These are phyloP conservation scores for Saguinus midas DNA, from an alignment of 2,113 vertebrate species.

Conservation along the genomic window DNA sequence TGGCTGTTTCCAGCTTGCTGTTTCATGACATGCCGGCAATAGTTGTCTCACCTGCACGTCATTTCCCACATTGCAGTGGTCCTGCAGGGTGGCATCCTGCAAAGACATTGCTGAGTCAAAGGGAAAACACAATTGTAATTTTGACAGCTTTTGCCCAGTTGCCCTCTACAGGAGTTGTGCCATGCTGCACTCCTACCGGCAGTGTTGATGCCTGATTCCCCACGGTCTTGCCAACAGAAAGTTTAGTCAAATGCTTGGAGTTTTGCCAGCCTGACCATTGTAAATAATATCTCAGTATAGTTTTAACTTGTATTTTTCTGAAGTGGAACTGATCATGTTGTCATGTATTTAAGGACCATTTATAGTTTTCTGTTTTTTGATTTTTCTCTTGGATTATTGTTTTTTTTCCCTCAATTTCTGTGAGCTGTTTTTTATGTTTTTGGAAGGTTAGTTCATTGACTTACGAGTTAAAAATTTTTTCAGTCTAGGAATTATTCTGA, in stretches of 20 bases:
- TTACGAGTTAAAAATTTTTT: constrained; percentile 11
- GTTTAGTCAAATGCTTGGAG: not conserved
- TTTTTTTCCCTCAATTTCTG: not conserved
- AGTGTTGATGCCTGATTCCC: not conserved
- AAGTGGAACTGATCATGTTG: not conserved
- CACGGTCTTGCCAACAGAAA: not conserved
- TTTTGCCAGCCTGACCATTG: not conserved
- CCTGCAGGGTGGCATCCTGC: accelerated
- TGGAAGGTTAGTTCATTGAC: not conserved
- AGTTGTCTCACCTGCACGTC: accelerated
- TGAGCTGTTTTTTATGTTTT: not conserved
- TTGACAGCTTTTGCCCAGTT: not conserved
- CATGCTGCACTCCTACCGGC: not conserved
- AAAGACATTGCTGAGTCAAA: not conserved
- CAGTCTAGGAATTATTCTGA: not conserved
- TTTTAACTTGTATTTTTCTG: constrained; percentile 16
- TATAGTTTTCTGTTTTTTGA: not conserved
- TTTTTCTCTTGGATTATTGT: not conserved
- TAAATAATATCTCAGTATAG: not conserved
- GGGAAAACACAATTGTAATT: not conserved
- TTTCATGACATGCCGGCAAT: not conserved
- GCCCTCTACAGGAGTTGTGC: accelerated
- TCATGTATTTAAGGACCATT: not conserved
- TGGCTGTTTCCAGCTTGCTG: not conserved
- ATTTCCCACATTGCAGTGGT: not conserved